Evolutionary conservation across 2,797 vertebrate species (phyloP).

Genomic region (Cetoscarus ocellatus): DNA sequence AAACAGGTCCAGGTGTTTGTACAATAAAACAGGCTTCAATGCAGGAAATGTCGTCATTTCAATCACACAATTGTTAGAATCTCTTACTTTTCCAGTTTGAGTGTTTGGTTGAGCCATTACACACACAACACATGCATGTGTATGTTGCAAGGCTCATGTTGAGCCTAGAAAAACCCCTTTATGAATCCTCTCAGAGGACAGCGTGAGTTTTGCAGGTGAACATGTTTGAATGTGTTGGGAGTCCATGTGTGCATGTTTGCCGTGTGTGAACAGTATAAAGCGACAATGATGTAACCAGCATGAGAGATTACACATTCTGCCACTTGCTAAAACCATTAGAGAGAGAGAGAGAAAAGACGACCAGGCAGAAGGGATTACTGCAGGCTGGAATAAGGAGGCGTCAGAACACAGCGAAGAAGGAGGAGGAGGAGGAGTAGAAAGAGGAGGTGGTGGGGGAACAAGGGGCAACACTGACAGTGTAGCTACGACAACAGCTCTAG

Average conservation of each 20-base stretch:
- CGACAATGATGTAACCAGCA: conserved; percentile 80
- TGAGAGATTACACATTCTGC: conserved; percentile 82
- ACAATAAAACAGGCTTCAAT: no score
- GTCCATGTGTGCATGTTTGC: conserved; percentile 38
- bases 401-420: conserved; percentile 42
- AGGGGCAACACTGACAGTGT: conserved; percentile 65
- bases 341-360: conserved; percentile 62
- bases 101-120: no score
- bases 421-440: not conserved
- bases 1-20: no score
- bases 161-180: not conserved
- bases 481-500: conserved; percentile 59
- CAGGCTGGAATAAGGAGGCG: conserved; percentile 69
- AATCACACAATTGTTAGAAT: no score
- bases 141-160: no score
- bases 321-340: conserved; percentile 75
- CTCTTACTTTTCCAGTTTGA: no score
- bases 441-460: conserved; percentile 24
- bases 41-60: no score
- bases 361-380: conserved; percentile 73
- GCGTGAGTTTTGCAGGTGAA: conserved; percentile 25
- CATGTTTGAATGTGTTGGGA: conserved; percentile 6
- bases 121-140: no score
- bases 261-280: conserved; percentile 59
- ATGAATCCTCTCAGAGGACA: conserved; percentile 26